Evolutionary conservation across 2,113 vertebrate genomes (phyloP), one percentile per base, ranked within the genome.

Genomic region (Pseudorectes ferrugineus): DNA sequence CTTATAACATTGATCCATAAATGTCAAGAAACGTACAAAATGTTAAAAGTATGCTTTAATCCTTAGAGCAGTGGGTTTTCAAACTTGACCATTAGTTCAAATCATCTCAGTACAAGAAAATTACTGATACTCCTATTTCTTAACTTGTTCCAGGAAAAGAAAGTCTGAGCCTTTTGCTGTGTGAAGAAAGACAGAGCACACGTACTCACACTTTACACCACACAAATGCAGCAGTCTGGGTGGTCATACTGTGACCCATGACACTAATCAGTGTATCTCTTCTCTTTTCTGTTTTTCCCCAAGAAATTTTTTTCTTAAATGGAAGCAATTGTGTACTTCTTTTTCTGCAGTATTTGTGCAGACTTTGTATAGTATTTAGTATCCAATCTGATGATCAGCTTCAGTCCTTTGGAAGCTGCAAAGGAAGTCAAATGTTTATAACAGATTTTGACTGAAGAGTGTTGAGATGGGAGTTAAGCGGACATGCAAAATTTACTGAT

Each of bases 301-400:
- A 40, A 49, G 12, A 22, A 26, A 12, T 17, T 58, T 54, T 66
- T 85, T 91, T 91, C 74, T 48, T 55, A 26, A 33, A 70, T 11
- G 12, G 26, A 79, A 95, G 11, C 0, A 35, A 35, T 12, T 35
- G 12, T 2, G 1, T n/a, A 19, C 6, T 83, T 4, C 5, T 66
- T 88, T 79, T 48, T 23, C 63, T 31, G 20, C 29, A 36, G 5
- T 19, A 45, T 79, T 80, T 31, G 13, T 55, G 28, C 40, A 80
- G 45, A 57, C 14, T 75, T 78, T 48, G 2, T 52, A 2, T 6
- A 74, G 29, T 14, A 23, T 33, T 70, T 80, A 58, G 23, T 26
- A 35, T 25, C 82, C 36, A 61, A 12, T 21, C 24, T 58, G 31
- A 70, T 0, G 2, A 51, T 63, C 48, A 76, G 7, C 12, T 75